A percentile compares a stretch with the other conserved stretches of the same genome.
Conservation (phyloP, 2,888 invertebrate genomes). For the Acanthosepion pharaonis region DNA sequence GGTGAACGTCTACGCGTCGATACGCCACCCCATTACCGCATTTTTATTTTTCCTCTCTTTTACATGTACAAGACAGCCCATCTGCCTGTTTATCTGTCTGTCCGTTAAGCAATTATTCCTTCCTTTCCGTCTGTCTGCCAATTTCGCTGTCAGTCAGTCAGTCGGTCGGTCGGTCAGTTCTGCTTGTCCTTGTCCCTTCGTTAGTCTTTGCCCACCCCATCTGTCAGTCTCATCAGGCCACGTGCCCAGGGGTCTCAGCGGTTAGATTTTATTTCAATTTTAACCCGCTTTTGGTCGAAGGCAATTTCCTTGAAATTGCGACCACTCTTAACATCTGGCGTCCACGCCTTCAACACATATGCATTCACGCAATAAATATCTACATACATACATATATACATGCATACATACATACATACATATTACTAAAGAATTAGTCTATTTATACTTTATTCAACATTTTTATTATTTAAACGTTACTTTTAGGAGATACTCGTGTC, state of each 20-base stretch:
- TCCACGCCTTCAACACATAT: neutral
- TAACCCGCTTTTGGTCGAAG: neutral
- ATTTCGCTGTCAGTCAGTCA: neutral
- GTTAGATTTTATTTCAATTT: slow-evolving; percentile 6
- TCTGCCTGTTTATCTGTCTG: slow-evolving; percentile 2
- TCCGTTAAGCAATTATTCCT: neutral
- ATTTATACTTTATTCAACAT: too few relatives aligned
- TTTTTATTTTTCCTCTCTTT: neutral
- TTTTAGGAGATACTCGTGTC: neutral
- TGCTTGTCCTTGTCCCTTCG: neutral
- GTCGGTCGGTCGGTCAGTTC: neutral
- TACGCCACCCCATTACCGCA: neutral
- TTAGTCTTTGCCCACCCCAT: neutral
- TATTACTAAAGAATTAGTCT: too few relatives aligned
- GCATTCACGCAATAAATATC: neutral
- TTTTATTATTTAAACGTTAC: too few relatives aligned
- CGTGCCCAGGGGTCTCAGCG: neutral
- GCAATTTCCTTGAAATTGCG: neutral
- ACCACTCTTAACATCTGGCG: neutral
- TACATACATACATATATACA: neutral
- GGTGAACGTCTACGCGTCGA: too few relatives aligned
- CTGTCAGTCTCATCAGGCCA: neutral
- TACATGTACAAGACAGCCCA: neutral
- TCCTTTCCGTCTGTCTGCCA: neutral
- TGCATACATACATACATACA: neutral